Evolutionary conservation across 2,113 vertebrate species (phyloP).

Genomic region (Puffinus mauretanicus): DNA sequence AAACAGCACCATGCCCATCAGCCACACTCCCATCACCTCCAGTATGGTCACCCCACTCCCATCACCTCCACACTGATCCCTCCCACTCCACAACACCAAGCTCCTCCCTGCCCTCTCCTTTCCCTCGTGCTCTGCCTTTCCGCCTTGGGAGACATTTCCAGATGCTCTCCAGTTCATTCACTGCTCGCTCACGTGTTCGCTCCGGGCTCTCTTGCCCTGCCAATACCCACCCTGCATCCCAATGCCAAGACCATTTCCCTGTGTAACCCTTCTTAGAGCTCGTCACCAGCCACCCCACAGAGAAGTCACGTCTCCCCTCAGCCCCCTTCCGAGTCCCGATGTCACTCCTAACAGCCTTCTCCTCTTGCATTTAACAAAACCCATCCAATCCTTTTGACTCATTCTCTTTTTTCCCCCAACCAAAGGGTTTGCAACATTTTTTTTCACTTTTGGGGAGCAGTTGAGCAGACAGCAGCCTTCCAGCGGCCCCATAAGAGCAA

Average conservation of each 20-base stretch:
- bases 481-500: not conserved
- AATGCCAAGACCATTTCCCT: not conserved
- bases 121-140: not conserved
- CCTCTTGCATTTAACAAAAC: not conserved
- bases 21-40: not conserved
- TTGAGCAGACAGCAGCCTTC: not conserved
- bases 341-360: not conserved
- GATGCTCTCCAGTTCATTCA: not conserved
- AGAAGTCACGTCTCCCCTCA: not conserved
- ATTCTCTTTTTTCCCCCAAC: not conserved
- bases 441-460: not conserved
- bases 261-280: not conserved
- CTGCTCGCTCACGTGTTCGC: rapidly evolving
- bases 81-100: not conserved
- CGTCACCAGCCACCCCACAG: not conserved
- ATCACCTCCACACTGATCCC: no score
- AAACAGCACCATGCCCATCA: not conserved
- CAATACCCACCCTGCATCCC: not conserved
- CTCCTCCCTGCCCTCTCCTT: not conserved
- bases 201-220: not conserved
- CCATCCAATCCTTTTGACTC: not conserved
- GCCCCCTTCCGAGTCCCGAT: rapidly evolving
- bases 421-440: not conserved
- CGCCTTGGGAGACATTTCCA: not conserved
- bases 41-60: not conserved